Evolutionary conservation across 1,140 invertebrate genomes (phyloP), one percentile per base, ranked within the genome.

Genomic region (Acromyrmex echinatior): DNA sequence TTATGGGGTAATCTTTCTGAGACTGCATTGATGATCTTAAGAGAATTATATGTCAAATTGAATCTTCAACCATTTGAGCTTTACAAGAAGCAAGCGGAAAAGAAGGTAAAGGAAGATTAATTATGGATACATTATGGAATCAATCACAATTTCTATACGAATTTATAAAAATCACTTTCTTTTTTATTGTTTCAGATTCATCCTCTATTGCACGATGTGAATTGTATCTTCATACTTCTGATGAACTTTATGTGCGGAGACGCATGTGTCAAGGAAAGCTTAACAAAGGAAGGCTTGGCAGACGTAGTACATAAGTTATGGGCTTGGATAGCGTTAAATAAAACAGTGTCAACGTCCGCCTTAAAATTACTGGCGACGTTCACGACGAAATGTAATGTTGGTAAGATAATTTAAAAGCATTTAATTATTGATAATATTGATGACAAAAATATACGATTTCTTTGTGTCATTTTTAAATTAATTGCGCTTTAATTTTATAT

Each of bases 291-390:
- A 39, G 96, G 96, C 51, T 91, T 96, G 18, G 94, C 96, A 9
- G 96, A 96, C 90, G 86, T 95, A 5, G 68, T 96, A 9, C 96
- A 96, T 80, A 96, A 96, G 92, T 87, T 96, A 28, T 96, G 96
- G 96, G 91, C 92, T 25, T 96, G 96, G 96, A 95, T 96, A 79
- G 92, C 90, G 16, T 91, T 95, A n/a, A 94, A 95, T 87, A 95
- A 95, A 86, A 87, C 62, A 68, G 91, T 95, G 10, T 70, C 95
- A 0, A 89, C 94, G 5, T 92, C 93, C 63, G 94, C 93, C n/a
- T 92, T 96, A 28, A 96, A 96, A 90, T 92, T 96, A 82, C 87
- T 96, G 18, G 96, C 95, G 66, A 96, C 96, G 0, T 96, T 96
- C 66, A 96, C 96, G 5, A 95, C 96, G 7, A 92, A 96, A 85